Percentiles rank a stretch among this genome's conserved stretches.
Conservation (phyloP, 2,888 invertebrate genomes). For the Choristoneura rosaceana region DNA sequence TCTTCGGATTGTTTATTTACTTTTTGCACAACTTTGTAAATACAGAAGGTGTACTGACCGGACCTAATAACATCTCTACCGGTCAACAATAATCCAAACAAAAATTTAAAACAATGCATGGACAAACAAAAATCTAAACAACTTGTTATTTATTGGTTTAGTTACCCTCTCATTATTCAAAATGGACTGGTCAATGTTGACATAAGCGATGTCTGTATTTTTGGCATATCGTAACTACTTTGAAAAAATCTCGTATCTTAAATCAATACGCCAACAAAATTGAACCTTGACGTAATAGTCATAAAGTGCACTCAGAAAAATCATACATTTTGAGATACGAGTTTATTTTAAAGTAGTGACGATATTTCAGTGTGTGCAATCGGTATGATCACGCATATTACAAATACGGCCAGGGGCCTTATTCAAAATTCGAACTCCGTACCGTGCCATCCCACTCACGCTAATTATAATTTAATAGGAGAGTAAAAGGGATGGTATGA, state of each 20-base stretch:
- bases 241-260: too few relatives aligned
- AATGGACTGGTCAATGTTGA: not conserved
- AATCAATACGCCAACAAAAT: too few relatives aligned
- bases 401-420: not conserved
- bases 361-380: too few relatives aligned
- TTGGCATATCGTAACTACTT: too few relatives aligned
- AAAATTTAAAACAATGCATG: not conserved
- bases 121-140: not conserved
- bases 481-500: too few relatives aligned
- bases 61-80: not conserved
- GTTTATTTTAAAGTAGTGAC: too few relatives aligned
- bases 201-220: not conserved
- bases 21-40: not conserved
- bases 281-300: too few relatives aligned
- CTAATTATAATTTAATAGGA: too few relatives aligned
- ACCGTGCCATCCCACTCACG: too few relatives aligned
- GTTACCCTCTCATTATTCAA: not conserved
- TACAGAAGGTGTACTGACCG: not conserved
- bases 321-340: too few relatives aligned
- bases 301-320: too few relatives aligned
- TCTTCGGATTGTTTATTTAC: not conserved
- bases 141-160: not conserved
- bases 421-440: too few relatives aligned
- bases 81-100: slow-evolving; percentile 3
- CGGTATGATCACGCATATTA: not conserved